These are phyloP conservation scores for Drosophila paucipuncta DNA, from an alignment of 2,888 invertebrate genomes.

Conservation along the genomic window DNA sequence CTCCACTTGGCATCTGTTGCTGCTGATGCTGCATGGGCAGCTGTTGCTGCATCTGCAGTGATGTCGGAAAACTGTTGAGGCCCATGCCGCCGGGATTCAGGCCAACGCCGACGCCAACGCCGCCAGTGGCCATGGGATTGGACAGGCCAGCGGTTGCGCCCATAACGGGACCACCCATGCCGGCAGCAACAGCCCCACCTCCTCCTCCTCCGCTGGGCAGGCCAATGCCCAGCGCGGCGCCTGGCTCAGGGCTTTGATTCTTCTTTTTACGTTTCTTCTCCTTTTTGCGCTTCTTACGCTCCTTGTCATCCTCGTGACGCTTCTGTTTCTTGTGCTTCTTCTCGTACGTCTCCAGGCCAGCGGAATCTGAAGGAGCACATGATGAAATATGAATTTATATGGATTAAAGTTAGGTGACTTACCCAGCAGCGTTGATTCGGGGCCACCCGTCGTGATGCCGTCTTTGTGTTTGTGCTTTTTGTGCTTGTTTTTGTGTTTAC, in stretches of 20 bases:
- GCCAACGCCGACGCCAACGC: constrained; percentile 41
- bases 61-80: constrained; percentile 68
- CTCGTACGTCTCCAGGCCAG: constrained; percentile 93
- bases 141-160: constrained; percentile 58
- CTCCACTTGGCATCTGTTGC: constrained; percentile 72
- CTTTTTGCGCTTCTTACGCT: constrained; percentile 96
- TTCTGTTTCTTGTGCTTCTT: constrained; percentile 98
- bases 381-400: neutral
- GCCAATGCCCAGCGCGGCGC: constrained; percentile 55
- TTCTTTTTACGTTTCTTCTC: constrained; percentile 98
- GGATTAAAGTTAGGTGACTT: constrained; percentile 44
- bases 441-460: constrained; percentile 89
- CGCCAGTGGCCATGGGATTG: constrained; percentile 44
- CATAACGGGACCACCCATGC: constrained; percentile 55
- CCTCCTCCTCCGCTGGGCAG: constrained; percentile 56
- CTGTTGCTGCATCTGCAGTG: constrained; percentile 78
- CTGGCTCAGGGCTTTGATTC: constrained; percentile 94
- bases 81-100: constrained; percentile 63
- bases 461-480: constrained; percentile 97
- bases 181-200: constrained; percentile 46
- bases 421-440: constrained; percentile 91
- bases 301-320: constrained; percentile 96
- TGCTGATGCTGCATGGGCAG: constrained; percentile 66
- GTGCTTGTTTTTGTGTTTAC: constrained; percentile 97
- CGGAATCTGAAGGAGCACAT: constrained; percentile 86